Evolutionary conservation across 2,113 vertebrate species (phyloP).

Genomic region (Corvus cornix): DNA sequence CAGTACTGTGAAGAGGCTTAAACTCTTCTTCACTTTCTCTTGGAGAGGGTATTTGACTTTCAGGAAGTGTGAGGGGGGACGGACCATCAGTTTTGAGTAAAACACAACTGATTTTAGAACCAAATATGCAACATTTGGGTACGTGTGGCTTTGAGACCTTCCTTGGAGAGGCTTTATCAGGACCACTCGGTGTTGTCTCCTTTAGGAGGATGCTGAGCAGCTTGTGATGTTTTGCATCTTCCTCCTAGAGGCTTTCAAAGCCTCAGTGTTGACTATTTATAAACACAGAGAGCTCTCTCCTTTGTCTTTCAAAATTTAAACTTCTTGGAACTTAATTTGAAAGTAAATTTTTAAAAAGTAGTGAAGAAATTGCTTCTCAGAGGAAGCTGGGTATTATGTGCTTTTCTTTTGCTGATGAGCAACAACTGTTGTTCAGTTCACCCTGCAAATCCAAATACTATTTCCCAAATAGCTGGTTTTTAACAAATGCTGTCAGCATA

Average conservation of each 20-base stretch:
- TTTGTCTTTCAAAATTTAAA: background rate
- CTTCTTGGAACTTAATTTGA: background rate
- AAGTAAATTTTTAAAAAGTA: background rate
- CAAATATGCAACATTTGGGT: background rate
- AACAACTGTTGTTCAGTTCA: background rate
- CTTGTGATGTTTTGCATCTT: background rate
- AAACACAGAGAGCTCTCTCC: background rate
- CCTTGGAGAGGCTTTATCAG: background rate
- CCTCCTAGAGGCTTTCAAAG: background rate
- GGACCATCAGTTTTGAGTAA: background rate
- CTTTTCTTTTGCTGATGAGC: background rate
- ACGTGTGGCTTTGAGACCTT: background rate
- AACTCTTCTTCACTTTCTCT: background rate
- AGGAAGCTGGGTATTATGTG: background rate
- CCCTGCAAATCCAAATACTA: background rate
- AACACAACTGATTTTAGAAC: background rate
- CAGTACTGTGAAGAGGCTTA: background rate
- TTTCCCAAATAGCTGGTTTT: background rate
- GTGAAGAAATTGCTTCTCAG: background rate
- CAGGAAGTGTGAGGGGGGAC: background rate
- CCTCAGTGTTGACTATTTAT: background rate
- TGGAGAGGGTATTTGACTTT: background rate
- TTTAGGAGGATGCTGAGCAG: background rate
- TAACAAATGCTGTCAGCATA: background rate
- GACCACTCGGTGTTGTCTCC: background rate